Evolutionary conservation across 2,797 vertebrate genomes (phyloP), one percentile per base, ranked within the genome.

Genomic region (Oreortyx pictus): DNA sequence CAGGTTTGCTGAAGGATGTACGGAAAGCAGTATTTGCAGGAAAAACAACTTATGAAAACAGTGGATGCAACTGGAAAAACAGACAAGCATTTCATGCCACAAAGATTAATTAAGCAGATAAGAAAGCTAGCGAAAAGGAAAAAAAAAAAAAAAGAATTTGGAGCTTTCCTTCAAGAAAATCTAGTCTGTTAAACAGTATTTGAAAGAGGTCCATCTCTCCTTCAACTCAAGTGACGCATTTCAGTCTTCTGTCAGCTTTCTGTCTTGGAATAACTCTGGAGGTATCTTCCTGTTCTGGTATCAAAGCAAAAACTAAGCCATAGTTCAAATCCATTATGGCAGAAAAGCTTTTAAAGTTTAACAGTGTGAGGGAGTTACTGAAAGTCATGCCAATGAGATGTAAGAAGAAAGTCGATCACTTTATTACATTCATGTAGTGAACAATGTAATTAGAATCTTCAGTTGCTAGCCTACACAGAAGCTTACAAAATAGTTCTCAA

Each of bases 401-500:
- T 33, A 47, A 44, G 50, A 75, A 65, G 59, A 23, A 70, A 86
- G 73, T 72, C 19, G n/a, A 25, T 82, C 19, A 33, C 44, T 84
- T 57, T 88, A 67, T 78, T 90, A 50, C 47, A 23, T 83, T 86
- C 24, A 2, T 17, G 29, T 44, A 75, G 52, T 84, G 70, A 89
- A 46, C 47, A 76, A 14, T 20, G 3, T 88, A 86, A 93, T 78
- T 82, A 62, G 64, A 90, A 54, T 68, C 61, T 85, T 83, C 35
- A 31, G 39, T 66, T 89, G 56, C 68, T 82, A 77, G 41, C 59
- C 46, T 68, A 33, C 39, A 47, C 27, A 78, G 44, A 78, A 83
- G 41, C 66, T 87, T 70, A 75, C 79, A 43, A 67, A 67, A 64
- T 49, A 57, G 35, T 78, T 93, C 70, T 76, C 41, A 89, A 90